Evolutionary conservation across 2,113 vertebrate genomes (phyloP), one percentile per base, ranked within the genome.

Genomic region (Bettongia penicillata): DNA sequence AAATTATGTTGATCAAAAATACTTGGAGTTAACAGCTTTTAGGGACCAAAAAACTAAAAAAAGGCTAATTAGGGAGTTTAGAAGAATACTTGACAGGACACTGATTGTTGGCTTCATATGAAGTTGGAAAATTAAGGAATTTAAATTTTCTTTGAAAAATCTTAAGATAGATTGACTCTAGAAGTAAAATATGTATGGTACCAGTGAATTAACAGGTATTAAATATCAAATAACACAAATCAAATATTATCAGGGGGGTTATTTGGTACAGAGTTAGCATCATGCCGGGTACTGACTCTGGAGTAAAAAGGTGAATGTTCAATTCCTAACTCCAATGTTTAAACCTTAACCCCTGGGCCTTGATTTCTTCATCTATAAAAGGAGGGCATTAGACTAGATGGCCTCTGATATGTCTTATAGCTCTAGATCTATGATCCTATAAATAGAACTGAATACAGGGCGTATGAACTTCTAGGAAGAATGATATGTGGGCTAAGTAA

Each of bases 51-150:
- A 48, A 49, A 2, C 57, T 91, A 91, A 51, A 94, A 93, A 3
- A 93, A 3, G 25, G 89, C 16, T 47, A 51, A 51, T 51, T 19
- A 28, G 77, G 7, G 26, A 91, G 14, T 7, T 90, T 94, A 89
- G 47, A 90, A 92, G 90, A 93, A 96, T 68, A 37, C 3, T 57
- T 90, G 51, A 53, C 93, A 25, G 11, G 26, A 68, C 24, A 68
- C 90, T 90, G 10, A 43, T 93, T 91, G 12, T 68, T 68, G 57
- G 57, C 57, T 90, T 89, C 47, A 52, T 95, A 93, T 53, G 25
- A 7, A 95, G 22, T 50, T 84, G 93, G 90, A 94, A 94, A 96
- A 90, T 89, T 43, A 51, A 16, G 43, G 93, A 50, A 53, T 53
- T 53, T 94, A 90, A 49, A 52, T 37, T 89, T 57, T 12, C 48